Conservation (phyloP, 2,888 invertebrate species). For the Nomada fabriciana region DNA sequence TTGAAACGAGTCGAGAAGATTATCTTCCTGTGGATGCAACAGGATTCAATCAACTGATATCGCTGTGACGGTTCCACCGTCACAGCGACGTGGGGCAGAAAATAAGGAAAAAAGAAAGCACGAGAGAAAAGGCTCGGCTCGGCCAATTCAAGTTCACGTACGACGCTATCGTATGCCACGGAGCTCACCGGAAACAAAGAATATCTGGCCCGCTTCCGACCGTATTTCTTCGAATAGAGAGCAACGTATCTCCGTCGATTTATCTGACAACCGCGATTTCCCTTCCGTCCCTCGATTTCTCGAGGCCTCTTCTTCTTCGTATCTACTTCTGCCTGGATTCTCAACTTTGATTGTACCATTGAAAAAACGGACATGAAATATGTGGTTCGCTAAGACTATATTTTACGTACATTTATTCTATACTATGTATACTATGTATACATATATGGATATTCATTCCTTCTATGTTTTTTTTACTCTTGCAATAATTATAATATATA, state of each 20-base stretch:
- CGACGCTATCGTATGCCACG: slow-evolving; percentile 30
- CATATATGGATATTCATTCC: too few relatives aligned
- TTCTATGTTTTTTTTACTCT: too few relatives aligned
- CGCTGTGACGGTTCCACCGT: slow-evolving; percentile 12
- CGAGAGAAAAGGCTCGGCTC: too few relatives aligned
- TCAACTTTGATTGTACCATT: background rate
- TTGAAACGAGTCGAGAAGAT: too few relatives aligned
- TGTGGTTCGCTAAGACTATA: too few relatives aligned
- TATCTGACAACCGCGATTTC: slow-evolving; percentile 18
- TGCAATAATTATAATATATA: too few relatives aligned
- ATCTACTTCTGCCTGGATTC: background rate
- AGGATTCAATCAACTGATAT: slow-evolving; percentile 65
- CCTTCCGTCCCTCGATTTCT: background rate
- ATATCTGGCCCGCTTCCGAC: slow-evolving; percentile 32
- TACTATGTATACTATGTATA: too few relatives aligned
- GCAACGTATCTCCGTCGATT: slow-evolving; percentile 33
- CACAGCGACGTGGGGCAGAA: background rate
- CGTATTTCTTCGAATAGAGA: slow-evolving; percentile 39
- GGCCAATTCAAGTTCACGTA: slow-evolving; percentile 20
- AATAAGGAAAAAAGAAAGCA: background rate
- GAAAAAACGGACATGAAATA: too few relatives aligned
- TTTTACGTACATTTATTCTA: too few relatives aligned
- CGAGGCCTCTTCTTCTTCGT: background rate
- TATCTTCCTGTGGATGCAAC: too few relatives aligned
- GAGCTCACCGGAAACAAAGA: slow-evolving; percentile 43